Evolutionary conservation across 2,888 invertebrate species (phyloP).

Genomic region (Catocala sponsa): DNA sequence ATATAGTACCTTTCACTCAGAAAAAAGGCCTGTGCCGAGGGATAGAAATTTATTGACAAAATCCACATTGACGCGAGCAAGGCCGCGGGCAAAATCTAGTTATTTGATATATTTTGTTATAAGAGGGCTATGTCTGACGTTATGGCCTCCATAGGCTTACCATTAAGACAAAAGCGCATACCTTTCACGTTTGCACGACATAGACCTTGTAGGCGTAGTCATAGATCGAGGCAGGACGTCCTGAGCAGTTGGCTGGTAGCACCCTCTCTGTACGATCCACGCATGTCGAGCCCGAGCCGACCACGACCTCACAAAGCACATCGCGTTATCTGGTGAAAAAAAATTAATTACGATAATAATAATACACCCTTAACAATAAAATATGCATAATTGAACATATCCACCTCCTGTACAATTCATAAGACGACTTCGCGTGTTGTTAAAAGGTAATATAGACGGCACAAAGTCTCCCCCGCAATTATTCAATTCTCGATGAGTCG

Average conservation of each 20-base stretch:
- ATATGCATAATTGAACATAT: background rate
- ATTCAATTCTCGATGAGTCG: constrained; percentile 62
- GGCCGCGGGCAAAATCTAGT: too few relatives aligned
- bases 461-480: constrained; percentile 72
- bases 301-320: constrained; percentile 83
- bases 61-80: too few relatives aligned
- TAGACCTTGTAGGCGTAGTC: constrained; percentile 67
- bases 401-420: constrained; percentile 76
- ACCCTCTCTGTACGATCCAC: constrained; percentile 83
- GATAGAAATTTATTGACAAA: too few relatives aligned
- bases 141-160: too few relatives aligned
- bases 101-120: too few relatives aligned
- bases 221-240: constrained; percentile 65
- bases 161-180: constrained; percentile 31
- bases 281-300: constrained; percentile 70
- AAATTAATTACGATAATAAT: background rate
- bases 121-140: too few relatives aligned
- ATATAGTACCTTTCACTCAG: too few relatives aligned
- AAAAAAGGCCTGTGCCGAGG: too few relatives aligned
- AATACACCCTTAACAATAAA: background rate
- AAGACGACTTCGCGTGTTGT: constrained; percentile 61
- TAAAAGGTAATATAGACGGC: constrained; percentile 56
- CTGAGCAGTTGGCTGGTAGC: constrained; percentile 63
- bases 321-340: constrained; percentile 66
- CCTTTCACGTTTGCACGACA: constrained; percentile 76